phyloP scores from a whole-genome alignment of 2,797 vertebrate species.

The Emys orbicularis region DNA sequence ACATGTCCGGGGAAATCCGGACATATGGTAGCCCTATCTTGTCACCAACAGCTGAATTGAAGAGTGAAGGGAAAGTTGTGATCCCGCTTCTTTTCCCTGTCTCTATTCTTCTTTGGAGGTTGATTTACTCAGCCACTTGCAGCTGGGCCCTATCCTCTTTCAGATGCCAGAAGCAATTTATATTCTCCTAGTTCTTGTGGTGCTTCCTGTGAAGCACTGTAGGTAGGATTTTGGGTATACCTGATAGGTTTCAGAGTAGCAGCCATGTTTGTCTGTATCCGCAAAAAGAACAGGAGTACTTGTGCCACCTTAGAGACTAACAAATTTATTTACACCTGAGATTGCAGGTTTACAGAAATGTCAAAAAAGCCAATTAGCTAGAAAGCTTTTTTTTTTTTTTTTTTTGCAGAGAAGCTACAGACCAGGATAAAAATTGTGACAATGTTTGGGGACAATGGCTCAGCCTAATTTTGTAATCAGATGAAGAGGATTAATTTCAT shows the following conservation, averaged over 20 bases:
- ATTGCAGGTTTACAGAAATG: not conserved
- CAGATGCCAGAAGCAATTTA: not conserved
- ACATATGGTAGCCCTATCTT: not conserved
- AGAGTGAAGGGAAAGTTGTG: not conserved
- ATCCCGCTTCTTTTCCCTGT: not conserved
- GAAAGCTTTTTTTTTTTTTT: not conserved
- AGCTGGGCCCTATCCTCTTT: not conserved
- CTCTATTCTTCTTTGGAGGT: not conserved
- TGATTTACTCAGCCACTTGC: not conserved
- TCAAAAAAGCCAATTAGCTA: not conserved
- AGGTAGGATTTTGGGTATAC: not conserved
- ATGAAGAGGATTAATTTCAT: not conserved
- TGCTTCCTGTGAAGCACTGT: not conserved
- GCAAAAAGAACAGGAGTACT: too few species aligned
- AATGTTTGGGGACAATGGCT: not conserved
- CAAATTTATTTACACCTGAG: not conserved
- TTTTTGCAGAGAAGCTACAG: not conserved
- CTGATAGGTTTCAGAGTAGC: not conserved
- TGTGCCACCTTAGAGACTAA: too few species aligned
- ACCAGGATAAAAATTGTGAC: not conserved
- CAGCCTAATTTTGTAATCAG: not conserved
- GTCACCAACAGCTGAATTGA: not conserved
- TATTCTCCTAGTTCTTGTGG: not conserved
- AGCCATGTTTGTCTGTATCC: too few species aligned
- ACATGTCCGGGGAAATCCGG: too few species aligned